Evolutionary conservation across 2,113 vertebrate species (phyloP).

Genomic region (Nannospalax galili): DNA sequence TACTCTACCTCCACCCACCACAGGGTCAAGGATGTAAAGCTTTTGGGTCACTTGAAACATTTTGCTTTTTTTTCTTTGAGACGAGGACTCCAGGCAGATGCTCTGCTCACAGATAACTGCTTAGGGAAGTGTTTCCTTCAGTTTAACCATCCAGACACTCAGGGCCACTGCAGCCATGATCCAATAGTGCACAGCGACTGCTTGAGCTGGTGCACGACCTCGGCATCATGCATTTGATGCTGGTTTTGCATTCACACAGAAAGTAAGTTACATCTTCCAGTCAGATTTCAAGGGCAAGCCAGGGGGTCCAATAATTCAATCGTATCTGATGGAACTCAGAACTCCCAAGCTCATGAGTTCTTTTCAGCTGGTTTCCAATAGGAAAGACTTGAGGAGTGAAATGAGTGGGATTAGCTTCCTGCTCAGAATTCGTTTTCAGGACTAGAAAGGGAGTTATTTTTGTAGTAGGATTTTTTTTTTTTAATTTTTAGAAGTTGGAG

Average conservation of each 20-base stretch:
- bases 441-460: background rate
- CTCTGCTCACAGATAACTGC: no score
- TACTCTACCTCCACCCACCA: background rate
- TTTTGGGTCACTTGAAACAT: background rate
- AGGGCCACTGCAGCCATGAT: background rate
- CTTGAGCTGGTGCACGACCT: no score
- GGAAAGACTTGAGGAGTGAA: constrained; percentile 12
- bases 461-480: background rate
- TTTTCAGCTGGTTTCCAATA: background rate
- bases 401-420: background rate
- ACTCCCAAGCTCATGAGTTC: background rate
- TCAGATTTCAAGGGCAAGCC: background rate
- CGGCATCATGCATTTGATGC: background rate
- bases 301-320: background rate
- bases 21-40: background rate
- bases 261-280: background rate
- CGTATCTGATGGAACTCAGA: background rate
- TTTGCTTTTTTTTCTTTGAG: background rate
- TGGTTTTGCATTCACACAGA: background rate
- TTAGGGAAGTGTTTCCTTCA: background rate
- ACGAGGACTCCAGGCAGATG: background rate
- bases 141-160: background rate
- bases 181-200: background rate
- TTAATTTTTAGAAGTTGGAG: background rate
- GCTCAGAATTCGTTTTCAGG: background rate